Conservation (phyloP, 2,797 vertebrate genomes). For the Cottoperca gobio region DNA sequence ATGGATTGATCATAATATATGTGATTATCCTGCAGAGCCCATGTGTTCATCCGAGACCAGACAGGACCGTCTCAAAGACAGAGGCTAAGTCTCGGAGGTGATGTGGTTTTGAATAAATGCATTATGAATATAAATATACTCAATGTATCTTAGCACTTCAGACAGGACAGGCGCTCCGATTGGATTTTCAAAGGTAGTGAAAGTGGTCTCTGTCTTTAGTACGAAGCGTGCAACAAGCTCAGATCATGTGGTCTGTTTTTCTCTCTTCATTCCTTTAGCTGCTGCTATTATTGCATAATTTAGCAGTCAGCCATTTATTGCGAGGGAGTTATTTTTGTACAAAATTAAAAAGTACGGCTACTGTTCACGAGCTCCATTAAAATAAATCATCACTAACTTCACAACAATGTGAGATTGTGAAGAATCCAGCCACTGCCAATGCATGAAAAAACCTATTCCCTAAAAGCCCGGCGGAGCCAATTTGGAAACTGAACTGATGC, state of each 20-base stretch:
- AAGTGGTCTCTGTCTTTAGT: constrained; percentile 8
- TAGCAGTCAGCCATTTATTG: background rate
- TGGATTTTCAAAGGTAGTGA: constrained; percentile 33
- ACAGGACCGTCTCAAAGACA: constrained; percentile 55
- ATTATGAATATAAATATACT: constrained; percentile 66
- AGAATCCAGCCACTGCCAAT: background rate
- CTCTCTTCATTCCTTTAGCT: background rate
- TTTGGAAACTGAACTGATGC: constrained; percentile 22
- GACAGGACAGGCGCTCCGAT: background rate
- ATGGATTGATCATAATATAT: constrained; percentile 45
- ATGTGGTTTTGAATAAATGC: constrained; percentile 49
- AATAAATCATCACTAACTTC: constrained; percentile 6
- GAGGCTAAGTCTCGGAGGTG: constrained; percentile 50
- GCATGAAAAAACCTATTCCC: background rate
- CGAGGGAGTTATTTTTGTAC: background rate
- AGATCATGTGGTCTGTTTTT: background rate
- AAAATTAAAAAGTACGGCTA: background rate
- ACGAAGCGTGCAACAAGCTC: background rate
- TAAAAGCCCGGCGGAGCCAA: constrained; percentile 15
- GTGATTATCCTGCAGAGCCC: constrained; percentile 40
- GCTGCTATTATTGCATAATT: background rate
- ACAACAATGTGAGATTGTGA: background rate
- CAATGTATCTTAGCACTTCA: constrained; percentile 57
- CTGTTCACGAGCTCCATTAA: background rate
- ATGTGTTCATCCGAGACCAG: constrained; percentile 54